A percentile compares a stretch with the other conserved stretches of the same genome.
Conservation (phyloP, 1,140 invertebrate genomes). For the Psix sp. region DNA sequence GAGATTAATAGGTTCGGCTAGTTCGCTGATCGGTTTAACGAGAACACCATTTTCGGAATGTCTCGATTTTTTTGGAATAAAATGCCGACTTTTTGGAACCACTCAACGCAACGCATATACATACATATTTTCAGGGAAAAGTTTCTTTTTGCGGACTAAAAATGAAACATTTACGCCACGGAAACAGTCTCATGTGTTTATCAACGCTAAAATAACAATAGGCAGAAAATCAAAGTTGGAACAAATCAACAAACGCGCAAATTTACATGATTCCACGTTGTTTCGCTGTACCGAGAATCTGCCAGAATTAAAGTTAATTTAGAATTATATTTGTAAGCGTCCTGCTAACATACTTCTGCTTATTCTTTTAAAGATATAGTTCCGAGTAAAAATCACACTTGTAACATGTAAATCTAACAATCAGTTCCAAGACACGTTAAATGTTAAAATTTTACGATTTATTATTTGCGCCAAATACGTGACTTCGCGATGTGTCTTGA, state of each 20-base stretch:
- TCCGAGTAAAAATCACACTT: constrained; percentile 51
- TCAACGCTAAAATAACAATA: no score
- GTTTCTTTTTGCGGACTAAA: no score
- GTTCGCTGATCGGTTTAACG: constrained; percentile 6
- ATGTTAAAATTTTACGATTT: constrained; percentile 32
- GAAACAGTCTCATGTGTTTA: no score
- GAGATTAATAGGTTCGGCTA: constrained; percentile 19
- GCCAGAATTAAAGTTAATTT: constrained; percentile 42
- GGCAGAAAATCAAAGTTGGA: constrained; percentile 21
- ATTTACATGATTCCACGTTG: constrained; percentile 1
- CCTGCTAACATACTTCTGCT: constrained; percentile 43
- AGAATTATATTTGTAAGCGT: constrained; percentile 52
- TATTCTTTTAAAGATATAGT: constrained; percentile 51
- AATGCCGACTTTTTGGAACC: no score
- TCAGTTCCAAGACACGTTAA: constrained; percentile 53
- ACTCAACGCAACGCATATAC: no score
- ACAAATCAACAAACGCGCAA: constrained; percentile 14
- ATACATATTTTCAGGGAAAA: no score
- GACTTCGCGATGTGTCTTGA: constrained; percentile 44
- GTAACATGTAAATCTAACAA: constrained; percentile 51
- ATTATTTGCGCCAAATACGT: constrained; percentile 55
- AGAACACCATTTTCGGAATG: constrained; percentile 14
- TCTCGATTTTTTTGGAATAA: no score
- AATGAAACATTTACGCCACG: no score
- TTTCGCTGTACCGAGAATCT: constrained; percentile 50